Percentiles rank a stretch among this genome's conserved stretches.
Evolutionary conservation across 2,888 invertebrate species (phyloP).

Genomic region (Teleiodes luculella): DNA sequence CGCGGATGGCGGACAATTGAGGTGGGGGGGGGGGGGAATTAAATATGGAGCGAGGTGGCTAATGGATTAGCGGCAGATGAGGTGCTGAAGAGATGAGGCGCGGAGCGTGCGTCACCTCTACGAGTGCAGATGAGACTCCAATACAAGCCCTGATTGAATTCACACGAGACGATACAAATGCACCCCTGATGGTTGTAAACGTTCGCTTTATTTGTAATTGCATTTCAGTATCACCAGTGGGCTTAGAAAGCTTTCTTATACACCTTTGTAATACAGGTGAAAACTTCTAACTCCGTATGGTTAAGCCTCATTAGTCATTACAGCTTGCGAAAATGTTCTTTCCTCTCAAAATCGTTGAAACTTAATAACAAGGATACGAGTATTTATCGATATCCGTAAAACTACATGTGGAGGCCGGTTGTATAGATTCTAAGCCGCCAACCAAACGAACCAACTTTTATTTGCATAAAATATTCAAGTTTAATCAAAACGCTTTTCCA

Average conservation of each 20-base stretch:
- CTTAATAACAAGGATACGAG: too few species aligned
- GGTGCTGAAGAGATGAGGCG: conserved; percentile 52
- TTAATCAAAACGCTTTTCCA: not conserved
- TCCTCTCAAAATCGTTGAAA: too few species aligned
- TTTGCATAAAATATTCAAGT: not conserved
- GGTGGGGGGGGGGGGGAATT: conserved; percentile 52
- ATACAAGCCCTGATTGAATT: conserved; percentile 19
- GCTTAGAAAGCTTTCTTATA: too few species aligned
- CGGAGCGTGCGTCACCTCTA: conserved; percentile 56
- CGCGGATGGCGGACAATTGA: conserved; percentile 60
- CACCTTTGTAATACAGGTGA: too few species aligned
- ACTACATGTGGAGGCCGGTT: too few species aligned
- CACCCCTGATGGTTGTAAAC: not conserved
- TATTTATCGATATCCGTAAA: too few species aligned
- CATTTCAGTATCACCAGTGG: too few species aligned
- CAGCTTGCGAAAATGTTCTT: too few species aligned
- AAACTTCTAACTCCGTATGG: too few species aligned
- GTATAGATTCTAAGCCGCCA: too few species aligned
- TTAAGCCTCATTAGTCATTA: too few species aligned
- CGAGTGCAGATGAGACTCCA: conserved; percentile 57
- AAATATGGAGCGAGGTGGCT: conserved; percentile 71
- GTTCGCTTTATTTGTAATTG: not conserved
- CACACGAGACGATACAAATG: conserved; percentile 5
- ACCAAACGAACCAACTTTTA: too few species aligned
- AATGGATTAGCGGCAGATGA: conserved; percentile 72